Evolutionary conservation across 2,888 invertebrate genomes (phyloP).

Genomic region (Odontomyia ornata): DNA sequence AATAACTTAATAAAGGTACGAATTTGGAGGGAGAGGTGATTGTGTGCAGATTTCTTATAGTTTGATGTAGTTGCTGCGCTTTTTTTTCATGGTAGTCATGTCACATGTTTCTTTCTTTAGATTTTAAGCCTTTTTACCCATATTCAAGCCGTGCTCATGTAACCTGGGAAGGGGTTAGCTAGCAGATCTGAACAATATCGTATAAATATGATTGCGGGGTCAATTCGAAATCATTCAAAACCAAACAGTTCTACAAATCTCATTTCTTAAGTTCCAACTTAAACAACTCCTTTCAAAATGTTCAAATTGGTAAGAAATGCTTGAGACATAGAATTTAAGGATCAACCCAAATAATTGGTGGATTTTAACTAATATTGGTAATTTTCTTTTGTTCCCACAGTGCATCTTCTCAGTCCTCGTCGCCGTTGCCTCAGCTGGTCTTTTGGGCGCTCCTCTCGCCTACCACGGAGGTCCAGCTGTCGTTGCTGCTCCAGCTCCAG

Average conservation of each 20-base stretch:
- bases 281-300: conserved; percentile 57
- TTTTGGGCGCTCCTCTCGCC: conserved; percentile 54
- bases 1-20: conserved; percentile 24
- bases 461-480: conserved; percentile 54
- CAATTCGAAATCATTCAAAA: conserved; percentile 62
- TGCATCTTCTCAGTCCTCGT: conserved; percentile 63
- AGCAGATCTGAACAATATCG: conserved; percentile 52
- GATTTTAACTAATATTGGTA: not conserved
- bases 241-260: conserved; percentile 55
- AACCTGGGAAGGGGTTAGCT: conserved; percentile 41
- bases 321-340: not conserved
- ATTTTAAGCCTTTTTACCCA: conserved; percentile 41
- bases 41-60: conserved; percentile 49
- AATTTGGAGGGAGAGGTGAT: conserved; percentile 32
- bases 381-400: conserved; percentile 48
- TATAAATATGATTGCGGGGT: conserved; percentile 62
- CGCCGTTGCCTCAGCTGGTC: conserved; percentile 64
- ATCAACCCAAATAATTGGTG: not conserved
- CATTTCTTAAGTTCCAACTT: conserved; percentile 54
- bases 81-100: conserved; percentile 46
- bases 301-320: conserved; percentile 64
- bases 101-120: conserved; percentile 48
- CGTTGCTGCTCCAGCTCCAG: conserved; percentile 59
- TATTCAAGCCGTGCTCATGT: conserved; percentile 43
- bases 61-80: conserved; percentile 40